phyloP scores from a whole-genome alignment of 2,113 vertebrate genomes.

The Arizona elegans region DNA sequence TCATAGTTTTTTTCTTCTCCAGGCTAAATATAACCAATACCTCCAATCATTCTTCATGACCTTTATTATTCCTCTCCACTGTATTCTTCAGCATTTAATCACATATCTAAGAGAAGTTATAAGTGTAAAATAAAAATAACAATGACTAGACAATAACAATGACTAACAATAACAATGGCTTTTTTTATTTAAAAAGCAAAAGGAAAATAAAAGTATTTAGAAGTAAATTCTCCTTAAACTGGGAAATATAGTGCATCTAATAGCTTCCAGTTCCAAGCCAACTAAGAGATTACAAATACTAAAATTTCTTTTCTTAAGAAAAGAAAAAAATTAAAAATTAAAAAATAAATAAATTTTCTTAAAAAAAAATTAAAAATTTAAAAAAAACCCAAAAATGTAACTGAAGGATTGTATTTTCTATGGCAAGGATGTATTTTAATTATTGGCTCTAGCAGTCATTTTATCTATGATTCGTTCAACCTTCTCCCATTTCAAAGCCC shows the following conservation, averaged over 20 bases:
- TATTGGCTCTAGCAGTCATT: neutral
- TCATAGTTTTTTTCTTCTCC: neutral
- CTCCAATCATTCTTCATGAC: neutral
- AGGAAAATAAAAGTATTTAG: neutral
- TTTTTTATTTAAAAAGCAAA: neutral
- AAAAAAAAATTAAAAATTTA: neutral
- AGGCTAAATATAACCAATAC: neutral
- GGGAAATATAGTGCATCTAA: neutral
- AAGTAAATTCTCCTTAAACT: neutral
- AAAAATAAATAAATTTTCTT: too few species aligned
- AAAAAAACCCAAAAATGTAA: neutral
- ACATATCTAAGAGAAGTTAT: neutral
- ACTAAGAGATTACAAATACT: neutral
- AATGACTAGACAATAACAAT: too few species aligned
- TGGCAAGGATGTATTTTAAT: neutral
- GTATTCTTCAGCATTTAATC: neutral
- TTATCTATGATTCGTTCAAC: neutral
- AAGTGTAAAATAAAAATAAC: neutral
- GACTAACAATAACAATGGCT: too few species aligned
- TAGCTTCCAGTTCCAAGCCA: neutral
- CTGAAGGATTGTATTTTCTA: neutral
- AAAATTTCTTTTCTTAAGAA: neutral
- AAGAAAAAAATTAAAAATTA: neutral
- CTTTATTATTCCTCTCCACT: neutral
- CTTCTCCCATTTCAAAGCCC: neutral